Base-by-base conservation (phyloP, 1,140 invertebrate species). In the Sesamia nonagrioides region DNA sequence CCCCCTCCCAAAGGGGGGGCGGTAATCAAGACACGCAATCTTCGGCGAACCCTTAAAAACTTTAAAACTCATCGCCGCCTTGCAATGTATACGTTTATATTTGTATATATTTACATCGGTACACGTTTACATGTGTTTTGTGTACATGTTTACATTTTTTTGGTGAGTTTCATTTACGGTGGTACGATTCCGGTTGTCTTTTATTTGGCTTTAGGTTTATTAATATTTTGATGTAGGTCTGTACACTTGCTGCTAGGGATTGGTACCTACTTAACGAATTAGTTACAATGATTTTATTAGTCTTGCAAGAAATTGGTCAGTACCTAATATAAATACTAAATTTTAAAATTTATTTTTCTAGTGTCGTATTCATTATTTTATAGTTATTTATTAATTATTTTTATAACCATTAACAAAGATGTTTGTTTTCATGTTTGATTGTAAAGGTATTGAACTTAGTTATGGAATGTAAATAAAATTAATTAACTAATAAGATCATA, bases 11-110 rank as follows among this genome's bases (percentile, higher is more conserved):
- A 18, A 58, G 48, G 78, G 82, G 84, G 88, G 85, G 77, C 86
- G 89, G 92, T 94, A 94, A 94, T 94, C 93, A 94, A 94, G 89
- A 88, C 93, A 92, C 93, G 93, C 93, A 94, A 94, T 94, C 92
- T 94, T 92, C 91, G 90, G 86, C 89, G 92, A 94, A 94, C 93
- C 93, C 93, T 94, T 94, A 94, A 94, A 94, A 94, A 94, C 91
- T 94, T 94, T 94, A 94, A 94, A 94, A 94, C 93, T 94, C 93
- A 93, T 93, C 91, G 91, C 88, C 91, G 88, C 91, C 87, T 87
- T 79, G 81, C 85, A 69, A 69, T 56, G 42, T 81, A 80, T 79
- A 79, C 80, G 73, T 76, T 58, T 45, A 63, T 21, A 58, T 45
- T 13, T 40, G 42, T 74, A 27, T 48, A 42, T 75, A 17, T 75